Base-by-base conservation (phyloP, 1,140 invertebrate species). In the Pseudachorutes palmiensis region DNA sequence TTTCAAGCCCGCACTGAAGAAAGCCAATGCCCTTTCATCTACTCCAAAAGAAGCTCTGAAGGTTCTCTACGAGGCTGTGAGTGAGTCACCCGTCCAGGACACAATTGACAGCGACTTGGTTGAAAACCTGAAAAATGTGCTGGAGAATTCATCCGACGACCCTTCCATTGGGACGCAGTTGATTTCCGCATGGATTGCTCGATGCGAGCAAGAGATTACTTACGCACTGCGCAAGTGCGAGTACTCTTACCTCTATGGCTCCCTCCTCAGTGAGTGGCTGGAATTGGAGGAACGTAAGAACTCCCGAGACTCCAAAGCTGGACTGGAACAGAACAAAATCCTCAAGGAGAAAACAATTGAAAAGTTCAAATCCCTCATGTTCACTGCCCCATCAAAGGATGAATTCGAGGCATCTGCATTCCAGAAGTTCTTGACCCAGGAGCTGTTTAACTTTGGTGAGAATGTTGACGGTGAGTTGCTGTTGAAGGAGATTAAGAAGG, bases 241-340 rank as follows among this genome's bases (percentile, higher is more conserved):
- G 24, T 70, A 70, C 41, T 70, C 69, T 5, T 70, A 41, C 29
- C 36, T 66, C 0, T 70, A 59, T 45, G 69, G 65, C 1, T 55
- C 28, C n/a, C 16, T 67, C 0, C 31, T 70, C 9, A 66, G 30
- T 19, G 62, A 70, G 33, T 70, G 61, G 49, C 55, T 70, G 24
- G 64, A 49, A 2, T 9, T 36, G 1, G 32, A 60, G 14, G 28
- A n/a, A 12, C 49, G 30, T 5, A 1, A 5, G 1, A 22, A 62
- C n/a, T 9, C 14, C n/a, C 24, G 41, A 28, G 2, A 45, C 3
- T 5, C 2, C 5, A 29, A 67, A 41, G 30, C 2, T 2, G 1
- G 2, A 12, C 19, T 19, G 24, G 3, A 33, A 45, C 14, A 61
- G 28, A n/a, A 2, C 16, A 5, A 9, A 5, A 26, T 14, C 22